phyloP scores from a whole-genome alignment of 2,797 vertebrate species.

The Lophius americanus region DNA sequence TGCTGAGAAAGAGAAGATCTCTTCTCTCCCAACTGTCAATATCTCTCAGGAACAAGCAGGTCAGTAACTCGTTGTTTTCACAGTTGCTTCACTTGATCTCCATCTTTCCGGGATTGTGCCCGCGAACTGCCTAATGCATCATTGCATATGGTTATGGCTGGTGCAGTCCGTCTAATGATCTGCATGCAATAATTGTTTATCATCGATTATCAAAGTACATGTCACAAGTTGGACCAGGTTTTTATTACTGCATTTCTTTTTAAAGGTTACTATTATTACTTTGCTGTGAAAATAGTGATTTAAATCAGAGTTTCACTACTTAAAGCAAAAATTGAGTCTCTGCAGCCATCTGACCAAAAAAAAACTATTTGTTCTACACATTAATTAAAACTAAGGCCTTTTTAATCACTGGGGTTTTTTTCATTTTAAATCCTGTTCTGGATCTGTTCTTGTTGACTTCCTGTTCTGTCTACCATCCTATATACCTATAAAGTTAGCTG shows the following conservation, averaged over 20 bases:
- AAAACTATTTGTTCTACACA: constrained; percentile 19
- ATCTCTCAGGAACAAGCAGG: constrained; percentile 95
- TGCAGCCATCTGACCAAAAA: not conserved
- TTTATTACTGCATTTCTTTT: not conserved
- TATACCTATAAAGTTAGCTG: constrained; percentile 3
- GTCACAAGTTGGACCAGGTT: not conserved
- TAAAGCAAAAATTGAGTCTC: not conserved
- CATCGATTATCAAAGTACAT: not conserved
- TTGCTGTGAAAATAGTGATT: not conserved
- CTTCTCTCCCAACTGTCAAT: constrained; percentile 91
- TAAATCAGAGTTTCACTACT: not conserved
- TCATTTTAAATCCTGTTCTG: constrained; percentile 3
- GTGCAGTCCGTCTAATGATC: not conserved
- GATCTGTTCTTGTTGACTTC: constrained; percentile 23
- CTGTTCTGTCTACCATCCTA: constrained; percentile 17
- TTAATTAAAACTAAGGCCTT: not conserved
- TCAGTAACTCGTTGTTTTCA: constrained; percentile 40
- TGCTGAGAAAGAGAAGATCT: constrained; percentile 95
- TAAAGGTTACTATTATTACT: not conserved
- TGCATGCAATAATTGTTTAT: not conserved
- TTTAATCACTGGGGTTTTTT: constrained; percentile 1
- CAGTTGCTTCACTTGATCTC: not conserved
- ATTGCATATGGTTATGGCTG: not conserved
- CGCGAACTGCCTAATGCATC: not conserved
- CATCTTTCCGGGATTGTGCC: not conserved